Percentiles rank a stretch among this genome's conserved stretches.
Evolutionary conservation across 2,888 invertebrate species (phyloP).

Genomic region (Caenorhabditis sp.): DNA sequence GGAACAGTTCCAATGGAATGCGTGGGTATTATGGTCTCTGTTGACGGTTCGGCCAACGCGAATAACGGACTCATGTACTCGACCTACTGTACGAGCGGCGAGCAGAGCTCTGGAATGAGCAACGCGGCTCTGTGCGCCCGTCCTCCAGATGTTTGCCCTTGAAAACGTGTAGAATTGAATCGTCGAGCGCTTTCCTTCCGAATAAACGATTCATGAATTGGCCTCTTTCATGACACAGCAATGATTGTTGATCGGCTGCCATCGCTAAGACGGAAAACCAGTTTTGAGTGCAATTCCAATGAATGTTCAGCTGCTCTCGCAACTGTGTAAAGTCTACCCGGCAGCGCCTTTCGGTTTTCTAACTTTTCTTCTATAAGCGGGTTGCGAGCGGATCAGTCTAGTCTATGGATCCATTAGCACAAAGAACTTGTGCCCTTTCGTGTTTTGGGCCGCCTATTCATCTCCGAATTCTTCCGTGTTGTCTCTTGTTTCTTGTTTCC

Average conservation of each 20-base stretch:
- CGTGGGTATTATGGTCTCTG: constrained; percentile 24
- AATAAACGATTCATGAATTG: constrained; percentile 52
- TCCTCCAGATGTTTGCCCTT: constrained; percentile 34
- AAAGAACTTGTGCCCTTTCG: constrained; percentile 12
- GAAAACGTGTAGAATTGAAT: not conserved
- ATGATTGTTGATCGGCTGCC: constrained; percentile 25
- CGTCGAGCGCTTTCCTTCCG: not conserved
- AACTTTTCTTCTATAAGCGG: too few relatives aligned
- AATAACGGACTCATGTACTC: constrained; percentile 26
- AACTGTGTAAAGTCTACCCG: too few relatives aligned
- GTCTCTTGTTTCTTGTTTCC: too few relatives aligned
- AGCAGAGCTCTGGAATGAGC: constrained; percentile 25
- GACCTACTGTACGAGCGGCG: constrained; percentile 23
- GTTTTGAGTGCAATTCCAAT: too few relatives aligned
- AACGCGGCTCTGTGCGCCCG: constrained; percentile 41
- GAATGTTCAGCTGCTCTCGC: too few relatives aligned
- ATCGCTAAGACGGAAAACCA: too few relatives aligned
- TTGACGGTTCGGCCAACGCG: not conserved
- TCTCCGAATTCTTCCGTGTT: constrained; percentile 17
- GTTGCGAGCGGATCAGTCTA: too few relatives aligned
- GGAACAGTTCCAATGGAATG: constrained; percentile 17
- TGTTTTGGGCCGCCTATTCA: too few relatives aligned
- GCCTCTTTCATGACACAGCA: constrained; percentile 23
- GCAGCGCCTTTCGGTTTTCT: too few relatives aligned
- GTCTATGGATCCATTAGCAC: too few relatives aligned